phyloP scores from a whole-genome alignment of 2,797 vertebrate genomes.

The Thalassophryne amazonica region DNA sequence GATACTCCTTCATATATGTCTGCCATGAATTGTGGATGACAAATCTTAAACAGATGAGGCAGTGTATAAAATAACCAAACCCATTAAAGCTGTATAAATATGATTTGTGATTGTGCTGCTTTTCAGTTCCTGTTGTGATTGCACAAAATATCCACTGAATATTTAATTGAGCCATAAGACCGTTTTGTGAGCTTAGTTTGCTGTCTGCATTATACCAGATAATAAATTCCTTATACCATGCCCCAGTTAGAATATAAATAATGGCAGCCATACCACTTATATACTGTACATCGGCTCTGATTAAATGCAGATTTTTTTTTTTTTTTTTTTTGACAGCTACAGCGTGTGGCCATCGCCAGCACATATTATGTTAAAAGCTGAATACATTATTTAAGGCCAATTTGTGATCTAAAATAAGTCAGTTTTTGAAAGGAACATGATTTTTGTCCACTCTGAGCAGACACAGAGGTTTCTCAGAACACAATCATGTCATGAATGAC shows the following conservation, averaged over 20 bases:
- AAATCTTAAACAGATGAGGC: constrained; percentile 13
- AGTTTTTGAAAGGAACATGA: constrained; percentile 18
- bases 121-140: constrained; percentile 13
- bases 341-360: neutral
- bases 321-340: neutral
- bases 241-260: constrained; percentile 43
- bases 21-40: no score
- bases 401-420: neutral
- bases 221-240: constrained; percentile 49
- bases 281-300: no score
- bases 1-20: no score
- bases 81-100: constrained; percentile 29
- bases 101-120: constrained; percentile 13
- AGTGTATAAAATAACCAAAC: constrained; percentile 10
- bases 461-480: neutral
- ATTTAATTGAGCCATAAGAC: constrained; percentile 54
- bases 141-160: constrained; percentile 35
- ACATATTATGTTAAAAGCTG: constrained; percentile 1
- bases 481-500: constrained; percentile 35
- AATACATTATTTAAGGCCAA: neutral
- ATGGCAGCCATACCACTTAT: constrained; percentile 30
- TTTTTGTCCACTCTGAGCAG: neutral
- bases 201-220: constrained; percentile 31
- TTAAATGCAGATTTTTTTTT: no score
- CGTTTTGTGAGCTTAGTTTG: constrained; percentile 7